Evolutionary conservation across 2,113 vertebrate genomes (phyloP).

Genomic region (Leucoraja erinaceus): DNA sequence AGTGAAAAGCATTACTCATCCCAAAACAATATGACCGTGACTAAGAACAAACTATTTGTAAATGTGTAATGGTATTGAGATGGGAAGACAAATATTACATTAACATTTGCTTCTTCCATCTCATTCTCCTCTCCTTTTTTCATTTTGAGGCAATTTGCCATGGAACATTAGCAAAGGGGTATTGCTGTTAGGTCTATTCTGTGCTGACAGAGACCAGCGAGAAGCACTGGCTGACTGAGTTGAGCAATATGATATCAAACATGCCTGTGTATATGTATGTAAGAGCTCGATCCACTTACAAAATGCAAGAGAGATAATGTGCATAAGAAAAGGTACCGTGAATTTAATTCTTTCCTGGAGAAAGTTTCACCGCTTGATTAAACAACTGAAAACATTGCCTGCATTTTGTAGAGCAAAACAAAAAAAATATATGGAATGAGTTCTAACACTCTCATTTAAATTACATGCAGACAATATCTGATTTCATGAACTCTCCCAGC

Average conservation of each 20-base stretch:
- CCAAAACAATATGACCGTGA: not conserved
- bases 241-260: not conserved
- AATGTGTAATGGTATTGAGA: not conserved
- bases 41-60: not conserved
- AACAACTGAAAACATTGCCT: not conserved
- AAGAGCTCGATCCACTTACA: not conserved
- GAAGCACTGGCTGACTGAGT: not conserved
- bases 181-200: not conserved
- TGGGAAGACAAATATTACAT: not conserved
- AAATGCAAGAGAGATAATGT: not conserved
- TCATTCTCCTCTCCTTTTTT: not conserved
- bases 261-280: not conserved
- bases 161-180: not conserved
- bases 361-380: not conserved
- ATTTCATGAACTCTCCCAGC: not conserved
- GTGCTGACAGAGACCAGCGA: not conserved
- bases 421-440: not conserved
- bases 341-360: not conserved
- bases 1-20: conserved; percentile 33
- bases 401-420: not conserved
- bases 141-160: not conserved
- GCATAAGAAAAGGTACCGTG: not conserved
- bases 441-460: not conserved
- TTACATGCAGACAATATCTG: not conserved
- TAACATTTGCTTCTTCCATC: too few relatives aligned